These are phyloP conservation scores for Vicugna pacos DNA, from an alignment of 2,113 vertebrate species.

Conservation along the genomic window DNA sequence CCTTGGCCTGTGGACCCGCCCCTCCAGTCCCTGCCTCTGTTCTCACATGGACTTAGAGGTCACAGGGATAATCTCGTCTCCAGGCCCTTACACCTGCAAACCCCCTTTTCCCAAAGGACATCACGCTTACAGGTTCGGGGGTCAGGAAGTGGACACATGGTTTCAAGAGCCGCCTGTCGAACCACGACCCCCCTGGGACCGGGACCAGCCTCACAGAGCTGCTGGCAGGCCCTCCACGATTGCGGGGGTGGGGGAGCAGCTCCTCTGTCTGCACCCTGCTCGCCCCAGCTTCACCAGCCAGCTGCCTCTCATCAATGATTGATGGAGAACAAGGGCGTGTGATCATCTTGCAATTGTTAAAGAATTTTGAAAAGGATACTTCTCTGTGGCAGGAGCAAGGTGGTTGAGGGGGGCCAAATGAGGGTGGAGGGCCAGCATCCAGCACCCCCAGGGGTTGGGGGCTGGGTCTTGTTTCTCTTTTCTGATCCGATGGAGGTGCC, in stretches of 20 bases:
- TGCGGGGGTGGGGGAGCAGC: too few relatives aligned
- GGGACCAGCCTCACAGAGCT: background rate
- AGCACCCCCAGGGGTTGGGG: background rate
- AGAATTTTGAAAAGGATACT: slow-evolving; percentile 50
- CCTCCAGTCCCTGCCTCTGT: background rate
- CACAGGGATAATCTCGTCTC: background rate
- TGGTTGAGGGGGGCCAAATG: background rate
- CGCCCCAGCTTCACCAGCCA: background rate
- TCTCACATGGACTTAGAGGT: background rate
- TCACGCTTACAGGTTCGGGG: background rate
- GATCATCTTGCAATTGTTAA: slow-evolving; percentile 26
- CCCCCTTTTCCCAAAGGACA: background rate
- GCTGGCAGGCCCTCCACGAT: background rate
- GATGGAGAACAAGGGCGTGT: background rate
- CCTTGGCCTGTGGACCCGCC: background rate
- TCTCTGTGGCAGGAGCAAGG: background rate
- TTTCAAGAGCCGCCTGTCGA: too few relatives aligned
- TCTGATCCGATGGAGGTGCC: background rate
- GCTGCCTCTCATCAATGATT: slow-evolving; percentile 79
- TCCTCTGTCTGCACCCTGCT: background rate
- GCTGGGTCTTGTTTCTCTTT: background rate
- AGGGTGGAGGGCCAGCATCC: background rate
- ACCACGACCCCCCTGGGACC: background rate
- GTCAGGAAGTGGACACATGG: background rate
- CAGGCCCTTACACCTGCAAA: background rate